Evolutionary conservation across 2,888 invertebrate species (phyloP).

Genomic region (Drosophila antonietae): DNA sequence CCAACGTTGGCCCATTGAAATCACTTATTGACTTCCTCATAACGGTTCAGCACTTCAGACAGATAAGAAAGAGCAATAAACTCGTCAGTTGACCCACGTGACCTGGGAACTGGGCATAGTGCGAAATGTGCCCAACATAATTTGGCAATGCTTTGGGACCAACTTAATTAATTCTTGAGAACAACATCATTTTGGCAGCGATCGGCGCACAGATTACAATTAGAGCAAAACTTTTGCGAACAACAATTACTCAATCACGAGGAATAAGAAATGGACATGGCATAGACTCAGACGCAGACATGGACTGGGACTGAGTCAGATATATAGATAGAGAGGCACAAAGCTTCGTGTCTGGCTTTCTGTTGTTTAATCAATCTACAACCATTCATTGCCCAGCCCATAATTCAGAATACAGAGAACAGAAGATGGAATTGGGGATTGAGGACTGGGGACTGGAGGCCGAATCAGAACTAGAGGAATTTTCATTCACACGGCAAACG

Average conservation of each 20-base stretch:
- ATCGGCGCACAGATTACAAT: constrained; percentile 65
- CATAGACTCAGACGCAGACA: neutral
- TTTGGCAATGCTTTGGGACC: constrained; percentile 27
- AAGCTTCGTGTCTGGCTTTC: constrained; percentile 29
- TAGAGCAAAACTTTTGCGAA: constrained; percentile 56
- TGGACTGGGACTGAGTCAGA: neutral
- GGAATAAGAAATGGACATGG: constrained; percentile 2
- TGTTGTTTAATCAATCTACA: constrained; percentile 58
- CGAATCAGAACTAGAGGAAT: constrained; percentile 26
- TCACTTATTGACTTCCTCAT: constrained; percentile 58
- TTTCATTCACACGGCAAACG: constrained; percentile 65
- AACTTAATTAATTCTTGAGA: constrained; percentile 50
- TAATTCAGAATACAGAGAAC: constrained; percentile 21
- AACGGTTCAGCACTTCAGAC: constrained; percentile 40
- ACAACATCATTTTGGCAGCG: constrained; percentile 60
- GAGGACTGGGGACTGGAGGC: constrained; percentile 20
- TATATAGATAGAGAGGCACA: neutral
- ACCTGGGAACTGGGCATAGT: constrained; percentile 29
- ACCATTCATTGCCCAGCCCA: constrained; percentile 19
- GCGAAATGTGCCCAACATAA: constrained; percentile 30
- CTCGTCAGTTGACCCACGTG: constrained; percentile 35
- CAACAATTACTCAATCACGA: constrained; percentile 62
- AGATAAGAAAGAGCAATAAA: constrained; percentile 65
- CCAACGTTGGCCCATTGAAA: constrained; percentile 35
- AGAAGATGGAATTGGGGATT: constrained; percentile 23